Base-by-base conservation (phyloP, 2,888 invertebrate genomes). In the Hydrotaea diabolus region DNA sequence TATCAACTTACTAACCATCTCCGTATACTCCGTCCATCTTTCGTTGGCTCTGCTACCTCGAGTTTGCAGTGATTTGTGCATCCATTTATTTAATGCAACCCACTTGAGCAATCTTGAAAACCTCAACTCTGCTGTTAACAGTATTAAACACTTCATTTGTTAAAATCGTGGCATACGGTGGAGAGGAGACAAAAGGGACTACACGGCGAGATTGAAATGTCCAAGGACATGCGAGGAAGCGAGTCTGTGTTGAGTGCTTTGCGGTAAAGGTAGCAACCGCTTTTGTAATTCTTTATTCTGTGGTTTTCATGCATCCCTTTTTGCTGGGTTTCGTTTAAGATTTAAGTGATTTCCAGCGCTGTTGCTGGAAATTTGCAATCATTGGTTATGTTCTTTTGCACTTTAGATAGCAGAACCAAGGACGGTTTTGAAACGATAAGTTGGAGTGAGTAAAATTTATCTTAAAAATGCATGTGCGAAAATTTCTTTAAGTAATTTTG, bases 111-210 rank as follows among this genome's bases (percentile, higher is more conserved):
- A 57, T 73, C 39, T 55, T 26, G 17, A 15, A 55, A 73, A 55
- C 39, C 72, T 55, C 72, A 73, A 43, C 57, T 57, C 15, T 57
- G 73, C 73, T 57, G 39, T 73, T 57, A 73, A 73, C 73, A 73
- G 73, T 21, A 73, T 57, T 73, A 57, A 73, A 73, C 73, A 73
- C 73, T 43, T 73, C 73, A 73, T 73, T 73, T 73, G 73, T 73
- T 73, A 43, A 19, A 73, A 73, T 26, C 31, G 2, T 7, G 23
- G 26, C 31, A 7, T 8, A 7, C 26, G 1, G 5, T 13, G 13
- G 26, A 26, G 15, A 4, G 59, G 11, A 26, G 55, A 15, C 26
- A 57, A 11, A 7, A 57, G 31, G 31, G 8, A n/a, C 4, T 62
- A n/a, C n/a, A n/a, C n/a, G 26, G 31, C 8, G 13, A 26, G 26